Conservation (phyloP, 37 sponge, comb jelly and placozoan species). For the Halichondria panicea region DNA sequence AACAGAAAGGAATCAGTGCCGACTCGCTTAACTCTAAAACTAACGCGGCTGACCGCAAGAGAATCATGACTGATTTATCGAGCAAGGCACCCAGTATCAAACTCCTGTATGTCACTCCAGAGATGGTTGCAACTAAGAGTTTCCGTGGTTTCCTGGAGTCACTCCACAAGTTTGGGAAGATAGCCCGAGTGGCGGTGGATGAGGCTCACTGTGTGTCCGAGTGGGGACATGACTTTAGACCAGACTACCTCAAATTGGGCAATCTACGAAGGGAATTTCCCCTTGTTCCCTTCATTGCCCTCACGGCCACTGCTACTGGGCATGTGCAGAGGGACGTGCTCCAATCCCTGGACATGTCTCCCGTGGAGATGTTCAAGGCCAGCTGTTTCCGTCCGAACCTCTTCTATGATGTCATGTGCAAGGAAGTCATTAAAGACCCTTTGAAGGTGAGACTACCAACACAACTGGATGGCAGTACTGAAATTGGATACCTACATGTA, state of each 20-base stretch:
- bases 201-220: slow-evolving; percentile 99
- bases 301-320: slow-evolving; percentile 95
- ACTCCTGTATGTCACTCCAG: slow-evolving; percentile 97
- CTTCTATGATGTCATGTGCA: slow-evolving; percentile 84
- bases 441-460: slow-evolving; percentile 16
- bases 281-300: slow-evolving; percentile 85
- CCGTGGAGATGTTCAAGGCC: slow-evolving; percentile 52
- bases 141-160: slow-evolving; percentile 51
- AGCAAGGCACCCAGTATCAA: slow-evolving; percentile 52
- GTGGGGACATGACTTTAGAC: slow-evolving; percentile 99
- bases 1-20: slow-evolving; percentile 59
- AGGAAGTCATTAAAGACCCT: slow-evolving; percentile 72
- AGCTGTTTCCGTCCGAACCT: slow-evolving; percentile 81
- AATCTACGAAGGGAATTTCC: slow-evolving; percentile 59
- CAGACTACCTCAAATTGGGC: slow-evolving; percentile 95
- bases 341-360: slow-evolving; percentile 43
- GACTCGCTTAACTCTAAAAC: slow-evolving; percentile 91
- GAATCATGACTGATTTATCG: slow-evolving; percentile 72
- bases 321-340: slow-evolving; percentile 82
- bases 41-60: slow-evolving; percentile 43
- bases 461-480: background rate
- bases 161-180: slow-evolving; percentile 42
- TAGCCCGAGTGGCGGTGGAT: slow-evolving; percentile 84
- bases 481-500: background rate
- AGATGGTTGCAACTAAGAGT: slow-evolving; percentile 77